These are phyloP conservation scores for Cerastis leucographa DNA, from an alignment of 2,888 invertebrate species.

Conservation along the genomic window DNA sequence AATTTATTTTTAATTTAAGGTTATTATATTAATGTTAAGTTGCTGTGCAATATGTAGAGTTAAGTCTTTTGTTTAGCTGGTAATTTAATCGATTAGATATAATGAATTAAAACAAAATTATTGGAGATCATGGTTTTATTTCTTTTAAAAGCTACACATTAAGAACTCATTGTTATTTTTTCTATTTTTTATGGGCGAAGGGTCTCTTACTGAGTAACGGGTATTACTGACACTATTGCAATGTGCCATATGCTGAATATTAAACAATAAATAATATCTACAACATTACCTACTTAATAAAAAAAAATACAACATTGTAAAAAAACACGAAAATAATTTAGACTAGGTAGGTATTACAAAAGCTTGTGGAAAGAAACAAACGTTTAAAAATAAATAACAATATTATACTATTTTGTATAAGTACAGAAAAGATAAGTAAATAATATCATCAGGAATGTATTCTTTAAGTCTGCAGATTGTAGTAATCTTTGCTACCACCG, in stretches of 20 bases:
- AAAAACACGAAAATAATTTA: constrained; percentile 12
- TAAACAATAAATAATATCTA: constrained; percentile 2
- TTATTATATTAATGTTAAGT: constrained; percentile 16
- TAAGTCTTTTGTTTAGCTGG: constrained; percentile 25
- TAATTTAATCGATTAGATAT: constrained; percentile 15
- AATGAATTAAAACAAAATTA: constrained; percentile 50
- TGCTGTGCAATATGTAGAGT: constrained; percentile 63
- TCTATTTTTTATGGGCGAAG: neutral
- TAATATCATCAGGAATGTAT: constrained; percentile 2
- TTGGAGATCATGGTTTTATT: constrained; percentile 63
- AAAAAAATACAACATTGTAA: constrained; percentile 33
- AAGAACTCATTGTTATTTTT: constrained; percentile 25
- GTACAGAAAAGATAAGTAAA: constrained; percentile 16
- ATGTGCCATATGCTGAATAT: neutral
- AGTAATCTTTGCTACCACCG: neutral
- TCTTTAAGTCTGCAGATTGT: neutral
- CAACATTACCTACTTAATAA: neutral
- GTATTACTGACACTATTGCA: neutral
- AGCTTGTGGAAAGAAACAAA: neutral
- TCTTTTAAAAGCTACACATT: constrained; percentile 11
- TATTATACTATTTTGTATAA: neutral
- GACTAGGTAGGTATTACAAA: neutral
- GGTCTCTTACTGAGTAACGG: neutral
- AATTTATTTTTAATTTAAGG: neutral
- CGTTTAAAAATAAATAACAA: constrained; percentile 4